A percentile compares a stretch with the other conserved stretches of the same genome.
Evolutionary conservation across 2,113 vertebrate genomes (phyloP).

Genomic region (Chloropsis cyanopogon): DNA sequence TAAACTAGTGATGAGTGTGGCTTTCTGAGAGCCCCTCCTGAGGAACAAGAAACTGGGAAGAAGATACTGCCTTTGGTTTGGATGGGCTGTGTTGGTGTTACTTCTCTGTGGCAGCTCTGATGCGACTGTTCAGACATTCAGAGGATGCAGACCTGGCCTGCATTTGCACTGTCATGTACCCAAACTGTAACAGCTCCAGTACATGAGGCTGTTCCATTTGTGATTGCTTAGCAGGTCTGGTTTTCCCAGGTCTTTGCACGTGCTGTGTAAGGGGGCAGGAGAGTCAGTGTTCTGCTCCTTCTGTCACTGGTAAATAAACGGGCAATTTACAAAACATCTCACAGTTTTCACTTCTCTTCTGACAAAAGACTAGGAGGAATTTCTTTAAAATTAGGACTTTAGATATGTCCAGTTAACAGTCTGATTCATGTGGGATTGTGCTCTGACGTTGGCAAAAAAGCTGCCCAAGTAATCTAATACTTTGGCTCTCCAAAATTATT

Average conservation of each 20-base stretch:
- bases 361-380: neutral
- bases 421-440: neutral
- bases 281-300: neutral
- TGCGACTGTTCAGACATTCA: neutral
- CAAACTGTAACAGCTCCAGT: neutral
- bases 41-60: neutral
- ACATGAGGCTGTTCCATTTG: neutral
- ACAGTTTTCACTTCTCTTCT: neutral
- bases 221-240: neutral
- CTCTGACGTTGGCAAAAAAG: neutral
- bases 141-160: neutral
- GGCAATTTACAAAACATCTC: neutral
- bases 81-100: neutral
- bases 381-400: neutral
- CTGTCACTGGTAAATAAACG: neutral
- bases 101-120: neutral
- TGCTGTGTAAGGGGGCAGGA: neutral
- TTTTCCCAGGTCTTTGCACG: neutral
- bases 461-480: neutral
- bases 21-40: neutral
- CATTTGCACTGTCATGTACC: neutral
- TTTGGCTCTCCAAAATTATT: neutral
- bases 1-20: neutral
- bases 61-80: neutral
- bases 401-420: neutral